Conservation (phyloP, 2,113 vertebrate genomes). For the Amphiprion ocellaris region DNA sequence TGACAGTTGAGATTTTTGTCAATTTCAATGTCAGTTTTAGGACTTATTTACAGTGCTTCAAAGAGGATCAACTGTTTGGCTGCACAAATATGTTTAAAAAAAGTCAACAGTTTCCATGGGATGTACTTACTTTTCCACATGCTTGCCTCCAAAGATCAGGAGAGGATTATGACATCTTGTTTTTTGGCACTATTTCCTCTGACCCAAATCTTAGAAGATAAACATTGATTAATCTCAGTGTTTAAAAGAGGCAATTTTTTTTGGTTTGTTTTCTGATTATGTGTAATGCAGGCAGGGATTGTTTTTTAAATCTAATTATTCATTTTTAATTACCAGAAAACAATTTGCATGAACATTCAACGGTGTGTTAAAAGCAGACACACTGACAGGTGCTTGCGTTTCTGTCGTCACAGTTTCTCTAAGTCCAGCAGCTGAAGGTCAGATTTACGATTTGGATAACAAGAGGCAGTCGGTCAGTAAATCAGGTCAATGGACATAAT, state of each 20-base stretch:
- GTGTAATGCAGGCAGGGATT: conserved; percentile 14
- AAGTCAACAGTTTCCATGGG: background rate
- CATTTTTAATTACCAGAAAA: background rate
- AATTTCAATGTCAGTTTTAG: background rate
- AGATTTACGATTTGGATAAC: conserved; percentile 70
- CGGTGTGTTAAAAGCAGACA: background rate
- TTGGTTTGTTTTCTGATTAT: conserved; percentile 37
- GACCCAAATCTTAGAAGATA: conserved; percentile 60
- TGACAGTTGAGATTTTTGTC: background rate
- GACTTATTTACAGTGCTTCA: background rate
- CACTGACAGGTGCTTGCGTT: conserved; percentile 21
- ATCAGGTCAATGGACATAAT: conserved; percentile 81
- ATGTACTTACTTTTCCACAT: background rate
- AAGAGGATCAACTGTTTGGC: background rate
- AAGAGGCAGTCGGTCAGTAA: conserved; percentile 70
- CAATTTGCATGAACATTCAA: background rate
- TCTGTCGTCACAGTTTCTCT: conserved; percentile 22
- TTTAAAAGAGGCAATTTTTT: background rate
- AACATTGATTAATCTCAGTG: conserved; percentile 56
- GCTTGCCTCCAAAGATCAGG: conserved; percentile 12
- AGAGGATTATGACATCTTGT: conserved; percentile 33
- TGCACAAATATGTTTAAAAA: background rate
- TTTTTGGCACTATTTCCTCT: conserved; percentile 44
- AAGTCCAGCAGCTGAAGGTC: conserved; percentile 57
- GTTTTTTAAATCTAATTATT: conserved; percentile 7